These are phyloP conservation scores for Hypomesus transpacificus DNA, from an alignment of 2,113 vertebrate genomes.

Conservation along the genomic window DNA sequence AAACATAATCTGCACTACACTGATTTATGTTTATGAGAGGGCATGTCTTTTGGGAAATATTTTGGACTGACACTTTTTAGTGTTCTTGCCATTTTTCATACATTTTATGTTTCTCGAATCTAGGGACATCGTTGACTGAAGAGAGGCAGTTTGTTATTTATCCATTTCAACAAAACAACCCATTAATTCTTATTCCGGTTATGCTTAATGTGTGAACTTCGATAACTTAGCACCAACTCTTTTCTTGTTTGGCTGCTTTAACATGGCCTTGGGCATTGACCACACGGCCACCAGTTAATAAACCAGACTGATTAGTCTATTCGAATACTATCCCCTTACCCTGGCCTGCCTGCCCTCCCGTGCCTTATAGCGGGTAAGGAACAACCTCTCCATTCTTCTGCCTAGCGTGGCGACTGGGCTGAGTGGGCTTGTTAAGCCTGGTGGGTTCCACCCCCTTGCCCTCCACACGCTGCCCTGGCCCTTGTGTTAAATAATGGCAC, in stretches of 20 bases:
- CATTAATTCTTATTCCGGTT: too few relatives aligned
- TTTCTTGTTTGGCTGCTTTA: too few relatives aligned
- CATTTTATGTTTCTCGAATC: neutral
- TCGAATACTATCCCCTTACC: conserved; percentile 40
- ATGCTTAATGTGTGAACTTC: too few relatives aligned
- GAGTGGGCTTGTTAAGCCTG: conserved; percentile 59
- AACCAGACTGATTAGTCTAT: conserved; percentile 44
- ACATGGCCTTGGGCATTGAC: too few relatives aligned
- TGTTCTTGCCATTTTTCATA: neutral
- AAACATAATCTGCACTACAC: conserved; percentile 44
- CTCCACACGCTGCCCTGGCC: conserved; percentile 43
- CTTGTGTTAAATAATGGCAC: conserved; percentile 54
- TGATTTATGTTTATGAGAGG: conserved; percentile 60
- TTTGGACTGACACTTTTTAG: conserved; percentile 34
- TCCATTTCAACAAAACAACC: too few relatives aligned
- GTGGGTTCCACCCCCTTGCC: conserved; percentile 37
- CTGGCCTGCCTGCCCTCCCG: conserved; percentile 54
- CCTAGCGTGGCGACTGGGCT: conserved; percentile 48
- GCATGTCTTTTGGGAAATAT: conserved; percentile 42
- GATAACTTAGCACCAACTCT: too few relatives aligned
- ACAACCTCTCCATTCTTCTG: conserved; percentile 63
- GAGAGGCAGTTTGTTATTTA: too few relatives aligned
- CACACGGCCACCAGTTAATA: conserved; percentile 1
- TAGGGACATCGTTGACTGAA: neutral
- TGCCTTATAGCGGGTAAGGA: conserved; percentile 51